Base-by-base conservation (phyloP, 2,113 vertebrate genomes). In the Protomyctophum bolini region DNA sequence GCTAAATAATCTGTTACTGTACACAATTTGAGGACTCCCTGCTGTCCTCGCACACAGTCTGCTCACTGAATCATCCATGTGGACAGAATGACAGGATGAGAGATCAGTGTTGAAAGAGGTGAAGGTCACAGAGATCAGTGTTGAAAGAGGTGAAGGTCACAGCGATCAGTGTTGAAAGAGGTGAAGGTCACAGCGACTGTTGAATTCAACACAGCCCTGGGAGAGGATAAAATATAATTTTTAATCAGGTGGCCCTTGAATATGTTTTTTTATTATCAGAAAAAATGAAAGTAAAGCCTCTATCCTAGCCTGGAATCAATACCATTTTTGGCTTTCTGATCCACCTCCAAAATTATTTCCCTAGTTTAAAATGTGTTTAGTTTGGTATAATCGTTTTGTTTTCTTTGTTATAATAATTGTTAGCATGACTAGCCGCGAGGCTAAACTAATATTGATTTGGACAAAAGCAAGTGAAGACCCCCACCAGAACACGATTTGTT, bases 191-290 rank as follows among this genome's bases (percentile, higher is more conserved):
- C 71, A 80, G 75, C 45, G 49, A 56, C 54, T 88, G 89, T 74
- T 82, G 77, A 89, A 91, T 89, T 91, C 79, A 78, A 71, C 90
- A 84, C 2, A 55, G 12, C 21, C 47, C n/a, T 86, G 88, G 75
- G 46, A 89, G 67, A 54, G 51, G 49, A 80, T 12, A 60, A 80
- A 68, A 76, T 33, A 60, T 0, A 1, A 10, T 50, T 59, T 9
- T 9, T 46, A 7, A n/a, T 10, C 70, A 58, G 56, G 12, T 58
- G 66, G 6, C 2, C 57, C 48, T n/a, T 1, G 6, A 58, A 41
- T 21, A n/a, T 21, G 1, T 21, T 21, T 21, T 21, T 21, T 21
- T 21, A 21, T 47, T 6, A 9, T 9, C 9, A 8, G 10, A 12
- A 54, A n/a, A 54, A 54, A 54, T 21, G 21, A 21, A 21, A 21